Evolutionary conservation across 2,888 invertebrate species (phyloP).

Genomic region (Galerucella pusilla): DNA sequence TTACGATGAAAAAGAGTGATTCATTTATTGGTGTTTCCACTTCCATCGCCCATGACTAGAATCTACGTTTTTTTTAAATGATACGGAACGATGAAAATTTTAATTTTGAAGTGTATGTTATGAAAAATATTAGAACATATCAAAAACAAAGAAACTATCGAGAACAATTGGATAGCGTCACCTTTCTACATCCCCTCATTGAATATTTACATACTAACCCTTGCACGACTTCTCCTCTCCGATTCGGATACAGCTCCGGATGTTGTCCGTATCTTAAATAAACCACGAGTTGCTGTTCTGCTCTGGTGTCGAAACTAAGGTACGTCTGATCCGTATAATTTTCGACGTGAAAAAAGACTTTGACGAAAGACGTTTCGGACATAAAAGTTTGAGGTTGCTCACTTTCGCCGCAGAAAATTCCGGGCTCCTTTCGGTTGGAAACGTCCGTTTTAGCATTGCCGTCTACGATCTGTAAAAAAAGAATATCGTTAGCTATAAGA

Average conservation of each 20-base stretch:
- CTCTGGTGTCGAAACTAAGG: constrained; percentile 86
- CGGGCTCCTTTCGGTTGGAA: constrained; percentile 88
- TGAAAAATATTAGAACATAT: too few relatives aligned
- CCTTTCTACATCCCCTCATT: too few relatives aligned
- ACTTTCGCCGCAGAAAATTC: constrained; percentile 92
- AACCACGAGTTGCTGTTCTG: constrained; percentile 91
- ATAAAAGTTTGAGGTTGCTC: constrained; percentile 95
- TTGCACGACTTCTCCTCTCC: constrained; percentile 87
- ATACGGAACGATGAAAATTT: too few relatives aligned
- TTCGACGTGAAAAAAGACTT: constrained; percentile 90
- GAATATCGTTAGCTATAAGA: background rate
- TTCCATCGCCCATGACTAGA: too few relatives aligned
- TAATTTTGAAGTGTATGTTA: too few relatives aligned
- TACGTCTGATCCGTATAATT: constrained; percentile 94
- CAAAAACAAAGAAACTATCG: too few relatives aligned
- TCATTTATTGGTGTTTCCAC: too few relatives aligned
- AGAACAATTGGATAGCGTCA: too few relatives aligned
- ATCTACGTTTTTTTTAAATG: too few relatives aligned
- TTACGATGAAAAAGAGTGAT: too few relatives aligned
- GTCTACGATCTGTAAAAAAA: constrained; percentile 81
- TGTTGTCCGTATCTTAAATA: constrained; percentile 93
- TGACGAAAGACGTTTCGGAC: constrained; percentile 93
- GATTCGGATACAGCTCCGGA: constrained; percentile 91
- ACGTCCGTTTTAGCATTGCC: constrained; percentile 91
- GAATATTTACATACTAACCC: constrained; percentile 70